Conservation (phyloP, 1,140 invertebrate species). For the Laupala kohalensis region DNA sequence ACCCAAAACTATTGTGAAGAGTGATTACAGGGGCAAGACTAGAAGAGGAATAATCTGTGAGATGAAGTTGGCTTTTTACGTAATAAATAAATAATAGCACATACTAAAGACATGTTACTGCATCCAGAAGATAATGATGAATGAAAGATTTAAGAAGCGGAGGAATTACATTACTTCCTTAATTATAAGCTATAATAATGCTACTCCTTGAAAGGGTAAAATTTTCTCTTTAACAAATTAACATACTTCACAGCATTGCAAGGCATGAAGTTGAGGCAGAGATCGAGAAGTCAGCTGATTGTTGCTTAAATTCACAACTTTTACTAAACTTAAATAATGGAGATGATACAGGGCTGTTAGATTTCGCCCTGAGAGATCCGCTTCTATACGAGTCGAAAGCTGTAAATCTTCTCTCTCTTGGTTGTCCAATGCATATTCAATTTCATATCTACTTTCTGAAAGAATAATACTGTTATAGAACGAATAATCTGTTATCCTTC, state of each 20-base stretch:
- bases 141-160: neutral
- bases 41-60: no score
- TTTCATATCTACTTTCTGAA: slow-evolving; percentile 41
- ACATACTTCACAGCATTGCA: slow-evolving; percentile 25
- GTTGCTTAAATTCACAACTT: slow-evolving; percentile 27
- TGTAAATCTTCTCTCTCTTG: slow-evolving; percentile 22
- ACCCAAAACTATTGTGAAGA: no score
- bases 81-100: neutral
- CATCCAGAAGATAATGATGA: neutral
- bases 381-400: slow-evolving; percentile 5
- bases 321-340: slow-evolving; percentile 34
- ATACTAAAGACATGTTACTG: neutral
- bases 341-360: slow-evolving; percentile 33
- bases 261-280: slow-evolving; percentile 24
- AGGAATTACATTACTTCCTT: neutral
- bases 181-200: neutral
- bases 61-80: neutral
- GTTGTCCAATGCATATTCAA: slow-evolving; percentile 37
- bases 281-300: slow-evolving; percentile 24
- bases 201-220: neutral
- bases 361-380: slow-evolving; percentile 20
- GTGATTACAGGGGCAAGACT: no score
- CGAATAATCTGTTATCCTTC: no score
- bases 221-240: neutral
- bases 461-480: no score